Percentiles rank a stretch among this genome's conserved stretches.
phyloP scores from a whole-genome alignment of 2,888 invertebrate genomes.

The Drosophila pullipes region DNA sequence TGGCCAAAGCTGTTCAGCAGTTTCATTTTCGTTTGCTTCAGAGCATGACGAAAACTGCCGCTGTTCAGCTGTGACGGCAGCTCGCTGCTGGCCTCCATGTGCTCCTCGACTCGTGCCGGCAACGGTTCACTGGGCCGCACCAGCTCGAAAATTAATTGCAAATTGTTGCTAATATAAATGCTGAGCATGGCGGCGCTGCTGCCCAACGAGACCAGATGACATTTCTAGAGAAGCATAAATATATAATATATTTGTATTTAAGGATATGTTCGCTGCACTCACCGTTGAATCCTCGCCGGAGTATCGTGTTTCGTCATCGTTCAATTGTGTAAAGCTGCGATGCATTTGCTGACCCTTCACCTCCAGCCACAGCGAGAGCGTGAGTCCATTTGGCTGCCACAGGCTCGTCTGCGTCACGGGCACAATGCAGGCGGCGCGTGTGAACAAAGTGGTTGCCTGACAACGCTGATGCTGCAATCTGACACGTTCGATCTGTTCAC shows the following conservation, averaged over 20 bases:
- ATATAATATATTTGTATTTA: not conserved
- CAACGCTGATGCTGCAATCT: slow-evolving; percentile 81
- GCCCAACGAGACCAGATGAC: slow-evolving; percentile 84
- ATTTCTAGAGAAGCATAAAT: slow-evolving; percentile 64
- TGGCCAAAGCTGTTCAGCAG: slow-evolving; percentile 83
- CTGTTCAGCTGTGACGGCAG: slow-evolving; percentile 24
- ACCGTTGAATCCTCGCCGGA: slow-evolving; percentile 79
- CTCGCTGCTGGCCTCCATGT: slow-evolving; percentile 47
- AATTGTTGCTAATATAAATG: slow-evolving; percentile 81
- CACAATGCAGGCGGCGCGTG: slow-evolving; percentile 83
- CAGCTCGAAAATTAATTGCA: slow-evolving; percentile 83
- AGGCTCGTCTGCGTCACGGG: slow-evolving; percentile 83
- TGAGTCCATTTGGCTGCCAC: slow-evolving; percentile 83
- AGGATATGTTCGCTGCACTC: slow-evolving; percentile 31
- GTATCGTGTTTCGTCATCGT: slow-evolving; percentile 81
- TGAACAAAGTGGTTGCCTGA: slow-evolving; percentile 82
- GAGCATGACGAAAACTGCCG: slow-evolving; percentile 77
- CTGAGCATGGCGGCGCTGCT: slow-evolving; percentile 84
- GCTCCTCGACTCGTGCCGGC: slow-evolving; percentile 64
- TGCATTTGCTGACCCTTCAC: slow-evolving; percentile 74
- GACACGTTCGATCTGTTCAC: slow-evolving; percentile 82
- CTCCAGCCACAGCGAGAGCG: slow-evolving; percentile 84
- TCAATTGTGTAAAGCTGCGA: slow-evolving; percentile 74
- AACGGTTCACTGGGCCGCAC: slow-evolving; percentile 81
- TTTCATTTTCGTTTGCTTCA: slow-evolving; percentile 83